Evolutionary conservation across 2,797 vertebrate species (phyloP).

Genomic region (Carapus acus): DNA sequence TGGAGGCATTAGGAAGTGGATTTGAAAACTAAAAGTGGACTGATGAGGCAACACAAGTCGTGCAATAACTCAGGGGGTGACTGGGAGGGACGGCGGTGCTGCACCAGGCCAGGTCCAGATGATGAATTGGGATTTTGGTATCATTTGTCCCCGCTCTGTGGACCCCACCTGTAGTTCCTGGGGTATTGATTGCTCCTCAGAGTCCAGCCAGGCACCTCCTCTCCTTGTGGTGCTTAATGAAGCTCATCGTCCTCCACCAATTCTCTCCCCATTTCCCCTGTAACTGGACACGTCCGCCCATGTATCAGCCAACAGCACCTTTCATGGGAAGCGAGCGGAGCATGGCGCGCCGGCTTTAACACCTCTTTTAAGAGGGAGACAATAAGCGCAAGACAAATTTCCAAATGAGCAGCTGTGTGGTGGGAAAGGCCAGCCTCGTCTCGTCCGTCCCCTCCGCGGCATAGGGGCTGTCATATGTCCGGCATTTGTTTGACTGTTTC

Average conservation of each 20-base stretch:
- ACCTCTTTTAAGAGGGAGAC: constrained; percentile 50
- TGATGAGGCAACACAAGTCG: too few species aligned
- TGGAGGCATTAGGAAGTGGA: not conserved
- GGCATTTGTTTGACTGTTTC: constrained; percentile 45
- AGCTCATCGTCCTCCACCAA: constrained; percentile 66
- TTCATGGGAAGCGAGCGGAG: constrained; percentile 71
- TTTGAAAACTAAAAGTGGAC: too few species aligned
- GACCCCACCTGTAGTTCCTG: constrained; percentile 45
- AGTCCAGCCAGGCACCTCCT: constrained; percentile 49
- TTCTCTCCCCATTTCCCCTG: constrained; percentile 69
- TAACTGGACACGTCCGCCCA: constrained; percentile 73
- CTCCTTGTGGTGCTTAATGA: constrained; percentile 76
- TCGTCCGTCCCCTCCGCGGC: constrained; percentile 21
- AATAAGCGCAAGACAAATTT: constrained; percentile 44
- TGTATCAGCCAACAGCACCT: constrained; percentile 74
- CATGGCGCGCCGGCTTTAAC: constrained; percentile 56
- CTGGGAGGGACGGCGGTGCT: too few species aligned
- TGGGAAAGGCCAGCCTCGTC: constrained; percentile 47
- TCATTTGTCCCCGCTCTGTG: not conserved
- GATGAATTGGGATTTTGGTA: not conserved
- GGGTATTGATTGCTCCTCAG: constrained; percentile 64
- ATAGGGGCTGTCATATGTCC: constrained; percentile 51
- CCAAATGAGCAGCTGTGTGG: constrained; percentile 55
- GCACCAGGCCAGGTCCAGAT: not conserved
- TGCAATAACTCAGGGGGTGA: too few species aligned